Evolutionary conservation across 1,140 invertebrate genomes (phyloP).

Genomic region (Drosophila punjabiensis): DNA sequence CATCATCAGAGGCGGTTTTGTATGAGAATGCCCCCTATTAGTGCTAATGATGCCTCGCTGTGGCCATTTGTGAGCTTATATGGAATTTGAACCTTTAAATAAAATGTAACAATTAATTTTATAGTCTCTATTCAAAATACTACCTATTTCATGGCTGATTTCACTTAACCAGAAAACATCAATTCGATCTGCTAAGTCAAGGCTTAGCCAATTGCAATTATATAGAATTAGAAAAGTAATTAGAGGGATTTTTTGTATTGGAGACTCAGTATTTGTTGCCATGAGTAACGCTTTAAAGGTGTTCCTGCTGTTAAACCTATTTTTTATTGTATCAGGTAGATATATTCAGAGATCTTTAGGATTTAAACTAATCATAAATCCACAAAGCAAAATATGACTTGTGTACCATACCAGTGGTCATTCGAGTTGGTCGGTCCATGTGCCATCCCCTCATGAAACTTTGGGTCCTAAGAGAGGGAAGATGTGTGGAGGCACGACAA

Average conservation of each 20-base stretch:
- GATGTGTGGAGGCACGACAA: conserved; percentile 22
- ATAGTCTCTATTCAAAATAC: too few relatives aligned
- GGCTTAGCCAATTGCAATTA: background rate
- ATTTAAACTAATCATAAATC: background rate
- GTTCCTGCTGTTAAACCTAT: background rate
- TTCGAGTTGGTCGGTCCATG: background rate
- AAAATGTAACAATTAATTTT: conserved; percentile 18
- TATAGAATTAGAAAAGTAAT: too few relatives aligned
- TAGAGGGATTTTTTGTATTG: background rate
- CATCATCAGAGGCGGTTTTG: conserved; percentile 11
- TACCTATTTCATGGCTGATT: background rate
- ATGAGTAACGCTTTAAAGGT: background rate
- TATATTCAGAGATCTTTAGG: background rate
- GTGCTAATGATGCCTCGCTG: conserved; percentile 10
- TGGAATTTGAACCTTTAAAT: conserved; percentile 13
- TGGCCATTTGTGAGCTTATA: background rate
- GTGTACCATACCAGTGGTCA: conserved; percentile 12
- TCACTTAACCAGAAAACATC: background rate
- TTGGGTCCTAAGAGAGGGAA: conserved; percentile 17
- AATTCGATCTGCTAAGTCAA: background rate
- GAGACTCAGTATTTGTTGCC: too few relatives aligned
- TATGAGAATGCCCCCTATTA: conserved; percentile 17
- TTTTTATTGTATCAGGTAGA: too few relatives aligned
- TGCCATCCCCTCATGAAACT: conserved; percentile 30
- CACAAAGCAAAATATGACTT: background rate